Base-by-base conservation (phyloP, 2,113 vertebrate species). In the Semnopithecus entellus region DNA sequence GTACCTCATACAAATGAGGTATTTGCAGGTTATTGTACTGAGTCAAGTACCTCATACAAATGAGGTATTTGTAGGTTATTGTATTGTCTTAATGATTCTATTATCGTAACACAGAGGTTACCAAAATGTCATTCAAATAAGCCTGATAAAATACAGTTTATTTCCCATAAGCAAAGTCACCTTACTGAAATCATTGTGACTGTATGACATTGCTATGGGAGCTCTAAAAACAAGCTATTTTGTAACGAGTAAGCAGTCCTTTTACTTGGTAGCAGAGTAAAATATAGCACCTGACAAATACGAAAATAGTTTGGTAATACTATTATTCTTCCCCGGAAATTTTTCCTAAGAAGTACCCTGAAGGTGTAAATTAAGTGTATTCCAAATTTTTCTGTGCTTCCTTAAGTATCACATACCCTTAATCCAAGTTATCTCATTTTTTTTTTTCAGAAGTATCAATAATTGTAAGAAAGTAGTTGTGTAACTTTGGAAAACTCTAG, bases 131-230 rank as follows among this genome's bases (percentile, higher is more conserved):
- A 61, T 55, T 83, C 35, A 82, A 89, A n/a, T 55, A 64, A 73
- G 27, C 8, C 55, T 89, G 40, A 52, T 89, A 73, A 61, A 75
- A 52, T 25, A 7, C 3, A 88, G 48, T 48, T 81, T 48, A 79
- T 79, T 88, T 94, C 30, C 38, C 43, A 45, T 81, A 89, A 64
- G 25, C 43, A 83, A 94, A 83, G 86, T 61, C 59, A 93, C n/a
- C 73, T 57, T 68, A 68, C 38, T 64, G 35, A 27, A 50, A 64
- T 75, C 55, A 89, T 1, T 73, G 64, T 88, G 55, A 81, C 76
- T 38, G n/a, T 48, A 27, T 13, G 32, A 94, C 73, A 68, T 2
- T 70, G 40, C 55, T 55, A 59, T 4, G 3, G 12, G 25, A 81
- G 27, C 38, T 59, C 18, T 22, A 61, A 83, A 75, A 52, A n/a